Evolutionary conservation across 2,797 vertebrate species (phyloP).

Genomic region (Delichon dasypus): DNA sequence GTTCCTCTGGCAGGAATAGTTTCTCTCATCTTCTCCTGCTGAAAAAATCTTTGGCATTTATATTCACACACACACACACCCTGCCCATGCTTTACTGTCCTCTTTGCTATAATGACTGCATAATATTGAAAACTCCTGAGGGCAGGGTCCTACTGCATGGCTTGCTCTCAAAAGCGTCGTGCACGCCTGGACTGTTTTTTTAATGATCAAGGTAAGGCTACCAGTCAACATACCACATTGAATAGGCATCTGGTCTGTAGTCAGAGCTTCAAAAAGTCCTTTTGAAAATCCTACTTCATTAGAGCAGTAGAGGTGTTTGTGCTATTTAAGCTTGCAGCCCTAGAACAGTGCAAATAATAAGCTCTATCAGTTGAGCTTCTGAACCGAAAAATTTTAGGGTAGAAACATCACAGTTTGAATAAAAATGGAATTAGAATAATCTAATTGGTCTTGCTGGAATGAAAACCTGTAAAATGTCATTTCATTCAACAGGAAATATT

Average conservation of each 20-base stretch:
- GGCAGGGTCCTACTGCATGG: constrained; percentile 9
- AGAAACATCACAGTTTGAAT: not conserved
- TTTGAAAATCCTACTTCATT: not conserved
- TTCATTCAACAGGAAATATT: not conserved
- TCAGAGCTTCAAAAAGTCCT: not conserved
- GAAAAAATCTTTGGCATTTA: constrained; percentile 43
- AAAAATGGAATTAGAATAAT: not conserved
- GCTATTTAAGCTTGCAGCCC: not conserved
- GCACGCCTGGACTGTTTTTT: not conserved
- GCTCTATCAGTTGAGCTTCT: not conserved
- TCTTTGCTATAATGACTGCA: constrained; percentile 22
- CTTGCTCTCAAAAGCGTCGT: not conserved
- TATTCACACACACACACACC: not conserved
- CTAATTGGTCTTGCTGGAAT: not conserved
- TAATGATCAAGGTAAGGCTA: constrained; percentile 23
- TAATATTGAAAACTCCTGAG: constrained; percentile 11
- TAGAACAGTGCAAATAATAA: not conserved
- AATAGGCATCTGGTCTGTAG: not conserved
- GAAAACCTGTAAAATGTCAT: not conserved
- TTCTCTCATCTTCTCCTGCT: constrained; percentile 19
- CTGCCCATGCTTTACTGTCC: constrained; percentile 41
- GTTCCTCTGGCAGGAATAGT: not conserved
- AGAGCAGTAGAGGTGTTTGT: not conserved
- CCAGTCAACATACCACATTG: constrained; percentile 24
- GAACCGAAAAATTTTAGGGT: not conserved